phyloP scores from a whole-genome alignment of 2,888 invertebrate genomes.

The Coelinius sp. region DNA sequence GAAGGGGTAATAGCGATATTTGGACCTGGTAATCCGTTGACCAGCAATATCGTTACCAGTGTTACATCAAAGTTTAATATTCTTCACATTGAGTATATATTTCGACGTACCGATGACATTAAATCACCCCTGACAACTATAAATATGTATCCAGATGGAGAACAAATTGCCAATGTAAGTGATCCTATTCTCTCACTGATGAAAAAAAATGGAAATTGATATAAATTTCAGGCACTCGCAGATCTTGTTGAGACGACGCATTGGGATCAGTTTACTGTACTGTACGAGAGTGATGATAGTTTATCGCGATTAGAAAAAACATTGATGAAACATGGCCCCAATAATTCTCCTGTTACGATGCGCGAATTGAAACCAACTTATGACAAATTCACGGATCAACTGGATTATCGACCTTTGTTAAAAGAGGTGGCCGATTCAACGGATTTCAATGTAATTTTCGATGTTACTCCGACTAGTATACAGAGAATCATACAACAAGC shows the following conservation, averaged over 20 bases:
- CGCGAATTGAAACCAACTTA: constrained; percentile 61
- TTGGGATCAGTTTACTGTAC: constrained; percentile 84
- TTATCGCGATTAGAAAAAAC: constrained; percentile 76
- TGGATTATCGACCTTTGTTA: constrained; percentile 78
- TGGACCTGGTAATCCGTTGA: constrained; percentile 89
- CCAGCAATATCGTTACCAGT: constrained; percentile 88
- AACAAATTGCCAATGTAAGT: constrained; percentile 54
- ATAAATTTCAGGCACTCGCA: constrained; percentile 73
- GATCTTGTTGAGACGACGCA: constrained; percentile 79
- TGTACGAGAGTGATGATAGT: constrained; percentile 85
- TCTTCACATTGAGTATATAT: constrained; percentile 87
- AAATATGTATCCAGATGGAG: constrained; percentile 79
- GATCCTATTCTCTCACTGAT: too few species aligned
- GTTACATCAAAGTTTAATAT: constrained; percentile 86
- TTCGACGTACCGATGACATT: constrained; percentile 76
- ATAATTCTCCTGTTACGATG: constrained; percentile 64
- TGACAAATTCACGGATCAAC: constrained; percentile 50
- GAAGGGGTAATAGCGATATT: constrained; percentile 94
- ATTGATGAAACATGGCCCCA: constrained; percentile 70
- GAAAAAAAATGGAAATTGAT: not conserved
- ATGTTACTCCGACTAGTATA: constrained; percentile 80
- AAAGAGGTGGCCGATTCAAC: constrained; percentile 82
- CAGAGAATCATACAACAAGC: constrained; percentile 81
- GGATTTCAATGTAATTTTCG: constrained; percentile 82
- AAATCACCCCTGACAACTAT: constrained; percentile 72